Percentiles rank a stretch among this genome's conserved stretches.
Conservation (phyloP, 2,113 vertebrate genomes). For the Prolemur simus region DNA sequence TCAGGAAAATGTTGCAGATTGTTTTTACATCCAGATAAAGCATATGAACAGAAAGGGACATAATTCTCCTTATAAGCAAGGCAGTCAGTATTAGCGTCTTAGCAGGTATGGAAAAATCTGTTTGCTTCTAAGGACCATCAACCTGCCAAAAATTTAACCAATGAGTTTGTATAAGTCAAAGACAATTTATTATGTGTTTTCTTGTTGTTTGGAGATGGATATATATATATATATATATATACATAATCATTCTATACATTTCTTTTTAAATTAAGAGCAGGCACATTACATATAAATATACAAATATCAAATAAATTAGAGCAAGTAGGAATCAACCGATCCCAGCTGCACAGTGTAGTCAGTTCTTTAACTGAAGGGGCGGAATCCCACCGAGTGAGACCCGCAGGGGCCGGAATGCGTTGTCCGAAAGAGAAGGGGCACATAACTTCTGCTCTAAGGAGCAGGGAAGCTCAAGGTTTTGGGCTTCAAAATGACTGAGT, state of each 20-base stretch:
- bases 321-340: not conserved
- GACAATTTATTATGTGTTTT: not conserved
- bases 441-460: not conserved
- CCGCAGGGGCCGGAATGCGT: rapidly evolving
- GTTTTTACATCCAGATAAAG: not conserved
- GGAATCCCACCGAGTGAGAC: not conserved
- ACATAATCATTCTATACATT: not conserved
- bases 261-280: conserved; percentile 34
- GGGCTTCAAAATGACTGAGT: not conserved
- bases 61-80: not conserved
- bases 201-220: not conserved
- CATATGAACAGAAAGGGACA: not conserved
- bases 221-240: not conserved
- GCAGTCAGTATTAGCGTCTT: no score
- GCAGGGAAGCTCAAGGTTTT: not conserved
- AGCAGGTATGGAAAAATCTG: not conserved
- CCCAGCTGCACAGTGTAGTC: not conserved
- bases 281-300: not conserved
- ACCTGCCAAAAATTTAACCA: not conserved
- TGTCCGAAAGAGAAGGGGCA: not conserved
- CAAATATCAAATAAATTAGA: not conserved
- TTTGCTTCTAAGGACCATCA: not conserved
- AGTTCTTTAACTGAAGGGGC: not conserved
- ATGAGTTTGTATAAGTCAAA: not conserved
- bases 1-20: not conserved